Percentiles rank a stretch among this genome's conserved stretches.
These are phyloP conservation scores for Diarsia mendica DNA, from an alignment of 2,888 invertebrate genomes.

Conservation along the genomic window DNA sequence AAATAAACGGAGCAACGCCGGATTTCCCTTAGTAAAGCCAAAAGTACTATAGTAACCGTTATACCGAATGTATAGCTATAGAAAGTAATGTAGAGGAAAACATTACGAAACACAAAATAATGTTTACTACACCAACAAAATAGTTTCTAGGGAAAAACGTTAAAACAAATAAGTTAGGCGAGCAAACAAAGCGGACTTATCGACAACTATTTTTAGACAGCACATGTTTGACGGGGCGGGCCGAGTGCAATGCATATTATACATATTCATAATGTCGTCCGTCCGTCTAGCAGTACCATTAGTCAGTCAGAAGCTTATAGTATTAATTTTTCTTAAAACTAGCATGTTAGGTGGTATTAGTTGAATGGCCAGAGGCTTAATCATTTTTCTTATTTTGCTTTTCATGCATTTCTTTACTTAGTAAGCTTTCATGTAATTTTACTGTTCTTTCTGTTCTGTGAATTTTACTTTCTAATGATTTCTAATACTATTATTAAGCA, in stretches of 20 bases:
- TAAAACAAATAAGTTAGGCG: conserved; percentile 63
- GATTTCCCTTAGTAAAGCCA: conserved; percentile 54
- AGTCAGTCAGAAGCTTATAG: conserved; percentile 29
- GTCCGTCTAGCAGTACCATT: conserved; percentile 48
- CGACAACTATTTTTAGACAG: conserved; percentile 68
- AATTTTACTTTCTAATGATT: too few species aligned
- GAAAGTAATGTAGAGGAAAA: conserved; percentile 41
- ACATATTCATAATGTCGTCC: conserved; percentile 66
- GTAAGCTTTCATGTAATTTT: not conserved
- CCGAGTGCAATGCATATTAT: conserved; percentile 52
- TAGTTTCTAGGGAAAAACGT: conserved; percentile 62
- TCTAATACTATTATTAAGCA: not conserved
- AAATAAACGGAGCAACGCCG: conserved; percentile 51
- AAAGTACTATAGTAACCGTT: conserved; percentile 38
- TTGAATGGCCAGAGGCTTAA: not conserved
- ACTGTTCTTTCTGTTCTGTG: too few species aligned
- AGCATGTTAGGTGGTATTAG: not conserved
- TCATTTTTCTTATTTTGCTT: not conserved
- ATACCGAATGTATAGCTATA: conserved; percentile 24
- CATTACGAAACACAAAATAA: conserved; percentile 61
- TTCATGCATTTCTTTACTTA: not conserved
- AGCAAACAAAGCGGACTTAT: conserved; percentile 66
- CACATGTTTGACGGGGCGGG: conserved; percentile 59
- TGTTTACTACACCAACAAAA: conserved; percentile 61
- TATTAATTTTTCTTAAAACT: conserved; percentile 27